Base-by-base conservation (phyloP, 2,888 invertebrate species). In the Cacoxenus indagator region DNA sequence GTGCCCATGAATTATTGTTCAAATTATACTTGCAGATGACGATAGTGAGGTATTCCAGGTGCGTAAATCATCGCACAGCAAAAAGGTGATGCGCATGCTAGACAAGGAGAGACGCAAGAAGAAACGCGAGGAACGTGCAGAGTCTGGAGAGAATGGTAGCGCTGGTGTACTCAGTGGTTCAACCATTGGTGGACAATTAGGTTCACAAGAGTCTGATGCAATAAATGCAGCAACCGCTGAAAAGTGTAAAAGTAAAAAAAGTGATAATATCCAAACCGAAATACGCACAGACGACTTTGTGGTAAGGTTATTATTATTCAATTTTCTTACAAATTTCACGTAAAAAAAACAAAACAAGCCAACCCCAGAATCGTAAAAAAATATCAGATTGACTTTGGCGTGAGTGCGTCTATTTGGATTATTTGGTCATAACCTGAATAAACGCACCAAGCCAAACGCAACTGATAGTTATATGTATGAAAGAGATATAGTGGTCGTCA, bases 41-140 rank as follows among this genome's bases (percentile, higher is more conserved):
- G 95, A 95, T 85, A 94, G 92, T 27, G 97, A 97, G 89, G 93
- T 95, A 65, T 98, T 98, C 88, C 95, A 97, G 91, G 95, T 98
- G 64, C 97, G 96, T 88, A 98, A 98, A 88, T 97, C 98, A 8
- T 96, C 95, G 8, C 95, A 97, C 84, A 97, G 97, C 88, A 95
- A 96, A 88, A 92, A 94, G 87, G 91, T 97, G 67, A 94, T 95
- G 90, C 94, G 94, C 85, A 93, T 94, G 86, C 89, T 94, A 83
- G 95, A 95, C 84, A 94, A 93, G 87, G 95, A 95, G 85, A 92
- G 92, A 68, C 84, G 87, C 8, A 87, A 87, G 68, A 87, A 86
- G 77, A 85, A 86, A 76, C 79, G 83, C 29, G 81, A 84, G 73
- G 86, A 85, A 64, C 83, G 82, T 22, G 78, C 80, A 57, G 83